These are phyloP conservation scores for Hippocampus zosterae DNA, from an alignment of 2,113 vertebrate species.

Conservation along the genomic window DNA sequence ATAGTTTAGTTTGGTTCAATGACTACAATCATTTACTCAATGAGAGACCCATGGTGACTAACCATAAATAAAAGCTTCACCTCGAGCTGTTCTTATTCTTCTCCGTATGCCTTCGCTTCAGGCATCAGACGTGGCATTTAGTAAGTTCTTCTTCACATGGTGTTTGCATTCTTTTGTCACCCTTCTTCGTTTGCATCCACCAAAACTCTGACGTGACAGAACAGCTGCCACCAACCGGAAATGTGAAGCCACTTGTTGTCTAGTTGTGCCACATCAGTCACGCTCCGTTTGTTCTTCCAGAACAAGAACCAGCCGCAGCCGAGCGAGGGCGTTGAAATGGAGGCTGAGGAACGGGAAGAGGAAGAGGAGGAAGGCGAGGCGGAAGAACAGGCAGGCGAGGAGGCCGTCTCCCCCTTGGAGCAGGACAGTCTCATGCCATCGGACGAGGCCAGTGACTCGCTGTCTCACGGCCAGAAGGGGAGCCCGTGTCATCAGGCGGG, in stretches of 20 bases:
- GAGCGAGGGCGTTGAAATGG: slow-evolving; percentile 41
- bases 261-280: slow-evolving; percentile 3
- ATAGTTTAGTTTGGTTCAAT: not conserved
- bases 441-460: slow-evolving; percentile 87
- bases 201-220: slow-evolving; percentile 9
- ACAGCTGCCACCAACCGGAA: slow-evolving; percentile 16
- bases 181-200: slow-evolving; percentile 15
- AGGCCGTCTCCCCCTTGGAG: slow-evolving; percentile 84
- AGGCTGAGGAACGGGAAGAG: slow-evolving; percentile 52
- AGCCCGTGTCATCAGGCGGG: slow-evolving; percentile 68
- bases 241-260: not conserved
- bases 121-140: not conserved
- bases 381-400: slow-evolving; percentile 64
- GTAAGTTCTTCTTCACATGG: slow-evolving; percentile 26
- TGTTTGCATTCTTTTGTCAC: slow-evolving; percentile 32
- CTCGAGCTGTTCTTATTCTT: not conserved
- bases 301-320: slow-evolving; percentile 62
- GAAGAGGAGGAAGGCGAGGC: slow-evolving; percentile 33
- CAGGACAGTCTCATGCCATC: slow-evolving; percentile 93
- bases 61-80: not conserved
- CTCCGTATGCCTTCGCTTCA: not conserved
- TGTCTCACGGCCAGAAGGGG: slow-evolving; percentile 65
- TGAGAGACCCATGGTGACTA: not conserved
- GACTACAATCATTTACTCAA: not conserved
- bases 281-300: slow-evolving; percentile 21